Evolutionary conservation across 1,140 invertebrate species (phyloP), one percentile per base, ranked within the genome.

Genomic region (Micrasema longulum): DNA sequence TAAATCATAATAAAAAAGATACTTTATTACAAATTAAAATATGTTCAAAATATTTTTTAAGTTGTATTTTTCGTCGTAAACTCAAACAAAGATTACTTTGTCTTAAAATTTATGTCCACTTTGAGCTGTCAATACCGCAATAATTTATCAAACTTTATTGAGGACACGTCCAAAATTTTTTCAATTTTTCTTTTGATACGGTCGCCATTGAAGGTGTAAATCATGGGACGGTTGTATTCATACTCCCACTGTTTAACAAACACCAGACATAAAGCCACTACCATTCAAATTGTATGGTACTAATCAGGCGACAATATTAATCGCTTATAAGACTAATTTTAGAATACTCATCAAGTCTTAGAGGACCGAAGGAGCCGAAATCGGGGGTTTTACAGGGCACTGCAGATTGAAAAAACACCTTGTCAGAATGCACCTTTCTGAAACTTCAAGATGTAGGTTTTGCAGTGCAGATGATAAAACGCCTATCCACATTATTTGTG

Each of bases 71-170:
- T 26, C 22, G 55, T 22, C 55, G 55, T 60, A 63, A 63, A 63
- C 57, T 45, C 22, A 63, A n/a, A 43, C 36, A 63, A 63, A 45
- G 36, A 43, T 63, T 45, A 63, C 38, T 66, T 66, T 36, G 45
- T 66, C 50, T 66, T 20, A 11, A 50, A 36, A 66, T 66, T 66
- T 50, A 66, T 66, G 45, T 66, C 26, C 63, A 18, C 47, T 66
- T 18, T 1, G 18, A 16, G 11, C 23, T 52, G 63, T 66, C 63
- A 52, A 52, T 66, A 66, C n/a, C 23, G 23, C 31, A 48, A 66
- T 66, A 66, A 66, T 66, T 66, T 66, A 66, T 66, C 45, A 66
- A 63, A 66, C 22, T 66, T 66, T 66, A 66, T 66, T 50, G 47
- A 50, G 31, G 47, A 52, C 63, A 35, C n/a, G 47, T 66, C 23